Conservation (phyloP, 2,888 invertebrate genomes). For the Philaethria dido region DNA sequence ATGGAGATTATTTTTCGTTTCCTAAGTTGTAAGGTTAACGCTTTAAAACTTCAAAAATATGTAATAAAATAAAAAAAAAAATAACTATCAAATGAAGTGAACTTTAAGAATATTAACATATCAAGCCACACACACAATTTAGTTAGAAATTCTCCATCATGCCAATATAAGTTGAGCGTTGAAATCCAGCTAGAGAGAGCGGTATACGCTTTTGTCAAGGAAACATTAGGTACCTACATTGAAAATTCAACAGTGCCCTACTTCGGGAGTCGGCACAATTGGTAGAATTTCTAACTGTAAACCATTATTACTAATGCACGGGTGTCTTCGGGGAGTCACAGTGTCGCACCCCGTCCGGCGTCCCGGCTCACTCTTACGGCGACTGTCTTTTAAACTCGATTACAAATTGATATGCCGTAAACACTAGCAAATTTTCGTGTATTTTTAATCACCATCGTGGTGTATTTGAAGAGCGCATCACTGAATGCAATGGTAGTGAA, state of each 20-base stretch:
- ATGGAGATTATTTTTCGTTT: no score
- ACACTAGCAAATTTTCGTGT: no score
- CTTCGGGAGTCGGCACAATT: constrained; percentile 42
- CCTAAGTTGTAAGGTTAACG: no score
- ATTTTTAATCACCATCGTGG: no score
- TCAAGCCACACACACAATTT: constrained; percentile 14
- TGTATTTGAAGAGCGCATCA: no score
- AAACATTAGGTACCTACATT: constrained; percentile 43
- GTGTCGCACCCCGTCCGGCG: constrained; percentile 15
- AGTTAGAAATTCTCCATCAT: constrained; percentile 34
- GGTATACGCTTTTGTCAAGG: constrained; percentile 36
- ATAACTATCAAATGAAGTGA: not conserved
- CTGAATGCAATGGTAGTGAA: no score
- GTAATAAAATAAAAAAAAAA: no score
- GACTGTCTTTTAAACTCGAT: constrained; percentile 59
- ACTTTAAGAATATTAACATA: not conserved
- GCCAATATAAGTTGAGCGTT: constrained; percentile 29
- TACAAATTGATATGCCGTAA: constrained; percentile 46
- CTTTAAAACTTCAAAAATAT: no score
- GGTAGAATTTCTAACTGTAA: constrained; percentile 41
- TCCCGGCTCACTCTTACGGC: constrained; percentile 20
- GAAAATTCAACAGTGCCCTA: constrained; percentile 46
- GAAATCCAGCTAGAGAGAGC: constrained; percentile 31
- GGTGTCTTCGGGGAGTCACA: constrained; percentile 45
- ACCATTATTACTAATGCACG: constrained; percentile 48